Evolutionary conservation across 1,140 invertebrate species (phyloP).

Genomic region (Notospermus geniculatus): DNA sequence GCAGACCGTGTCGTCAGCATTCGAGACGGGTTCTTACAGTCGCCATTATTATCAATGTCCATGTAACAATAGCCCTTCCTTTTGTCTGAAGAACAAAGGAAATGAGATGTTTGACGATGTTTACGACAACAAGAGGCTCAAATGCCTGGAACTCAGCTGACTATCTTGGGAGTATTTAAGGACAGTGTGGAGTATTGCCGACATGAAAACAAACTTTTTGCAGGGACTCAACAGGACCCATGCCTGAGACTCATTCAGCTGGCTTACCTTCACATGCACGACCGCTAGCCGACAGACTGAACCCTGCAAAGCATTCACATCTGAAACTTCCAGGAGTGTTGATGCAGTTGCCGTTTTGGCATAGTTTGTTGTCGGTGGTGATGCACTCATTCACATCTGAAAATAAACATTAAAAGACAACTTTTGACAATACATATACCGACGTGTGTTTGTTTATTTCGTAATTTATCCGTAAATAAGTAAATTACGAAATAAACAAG

Average conservation of each 20-base stretch:
- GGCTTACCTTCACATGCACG: constrained; percentile 45
- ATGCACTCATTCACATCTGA: constrained; percentile 65
- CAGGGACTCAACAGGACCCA: too few species aligned
- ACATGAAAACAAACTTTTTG: too few species aligned
- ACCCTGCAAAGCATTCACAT: constrained; percentile 57
- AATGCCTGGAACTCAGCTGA: too few species aligned
- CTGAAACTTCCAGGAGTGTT: constrained; percentile 73
- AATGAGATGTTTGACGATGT: too few species aligned
- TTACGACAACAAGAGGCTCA: too few species aligned
- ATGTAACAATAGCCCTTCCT: constrained; percentile 80
- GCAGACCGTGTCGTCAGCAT: constrained; percentile 77
- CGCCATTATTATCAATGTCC: constrained; percentile 70
- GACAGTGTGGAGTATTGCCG: too few species aligned
- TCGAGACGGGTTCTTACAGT: constrained; percentile 73
- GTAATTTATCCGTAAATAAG: too few species aligned
- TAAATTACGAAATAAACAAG: too few species aligned
- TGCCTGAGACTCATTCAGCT: too few species aligned
- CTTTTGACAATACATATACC: too few species aligned
- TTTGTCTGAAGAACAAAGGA: constrained; percentile 71
- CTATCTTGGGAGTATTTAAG: too few species aligned
- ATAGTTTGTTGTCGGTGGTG: constrained; percentile 77
- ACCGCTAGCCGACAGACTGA: constrained; percentile 45
- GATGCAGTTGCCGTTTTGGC: constrained; percentile 77
- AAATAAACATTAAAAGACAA: constrained; percentile 23
- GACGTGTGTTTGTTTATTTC: too few species aligned